Base-by-base conservation (phyloP, 2,113 vertebrate genomes). In the Phylloscopus trochiloides region DNA sequence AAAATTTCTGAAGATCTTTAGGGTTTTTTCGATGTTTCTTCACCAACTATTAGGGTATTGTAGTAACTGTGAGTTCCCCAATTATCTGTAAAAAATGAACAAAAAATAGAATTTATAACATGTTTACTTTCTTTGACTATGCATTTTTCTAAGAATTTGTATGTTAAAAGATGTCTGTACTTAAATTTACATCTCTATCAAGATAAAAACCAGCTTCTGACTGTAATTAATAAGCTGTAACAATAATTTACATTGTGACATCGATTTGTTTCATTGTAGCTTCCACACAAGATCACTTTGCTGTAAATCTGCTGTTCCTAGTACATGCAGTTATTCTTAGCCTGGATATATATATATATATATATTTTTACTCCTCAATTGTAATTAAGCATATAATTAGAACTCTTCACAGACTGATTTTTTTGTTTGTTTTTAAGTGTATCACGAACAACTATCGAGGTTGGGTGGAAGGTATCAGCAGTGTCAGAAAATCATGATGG, bases 401-500 rank as follows among this genome's bases (percentile, higher is more conserved):
- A 40, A 40, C 40, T 40, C 40, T 40, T 47, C 19, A 47, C 45
- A 47, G 45, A 21, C 20, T 47, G 45, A 11, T 47, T 47, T 26
- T 29, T 22, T 65, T 34, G 2, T 32, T 66, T n/a, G 38, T 31
- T 28, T 75, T 34, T 0, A 42, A 57, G 34, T 6, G 1, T 28
- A 15, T 52, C 6, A 7, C 5, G 4, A 29, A 7, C 11, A 71
- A 1, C 14, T 19, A 0, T 32, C 10, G 40, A 83, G 3, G 40
- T 22, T 73, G 24, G 17, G 17, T 84, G 20, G 32, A 55, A 67
- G 14, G 24, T 3, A 38, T 21, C 57, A 50, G 38, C 51, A 82
- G 8, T 2, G 10, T 50, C 48, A 82, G 62, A 32, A 75, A 86
- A 40, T 14, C 38, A 4, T 7, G 11, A 7, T 17, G 14, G 5